A percentile compares a stretch with the other conserved stretches of the same genome.
These are phyloP conservation scores for Lycodopsis pacificus DNA, from an alignment of 2,797 vertebrate genomes.

Conservation along the genomic window DNA sequence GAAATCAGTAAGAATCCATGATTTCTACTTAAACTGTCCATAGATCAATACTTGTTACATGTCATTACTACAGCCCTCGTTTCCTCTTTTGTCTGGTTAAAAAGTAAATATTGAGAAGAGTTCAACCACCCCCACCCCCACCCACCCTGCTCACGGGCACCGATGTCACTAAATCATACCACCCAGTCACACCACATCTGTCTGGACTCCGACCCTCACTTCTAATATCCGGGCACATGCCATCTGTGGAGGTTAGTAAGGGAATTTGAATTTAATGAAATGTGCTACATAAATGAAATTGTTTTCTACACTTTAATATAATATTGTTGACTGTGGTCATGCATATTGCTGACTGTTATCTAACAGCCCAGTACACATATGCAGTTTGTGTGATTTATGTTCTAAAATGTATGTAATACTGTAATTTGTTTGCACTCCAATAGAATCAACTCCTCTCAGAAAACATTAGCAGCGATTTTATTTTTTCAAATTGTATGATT, in stretches of 20 bases:
- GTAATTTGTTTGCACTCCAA: too few relatives aligned
- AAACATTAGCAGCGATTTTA: too few relatives aligned
- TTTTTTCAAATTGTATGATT: too few relatives aligned
- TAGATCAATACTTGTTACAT: not conserved
- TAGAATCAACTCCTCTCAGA: too few relatives aligned
- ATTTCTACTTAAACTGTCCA: not conserved
- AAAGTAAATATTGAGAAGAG: conserved; percentile 69
- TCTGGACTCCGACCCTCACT: not conserved
- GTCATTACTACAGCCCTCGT: not conserved
- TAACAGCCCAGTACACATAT: too few relatives aligned
- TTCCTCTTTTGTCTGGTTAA: conserved; percentile 2
- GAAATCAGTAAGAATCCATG: not conserved
- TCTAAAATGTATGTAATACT: too few relatives aligned
- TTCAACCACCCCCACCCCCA: conserved; percentile 33
- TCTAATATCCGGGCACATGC: not conserved
- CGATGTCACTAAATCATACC: conserved; percentile 63
- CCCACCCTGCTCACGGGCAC: not conserved
- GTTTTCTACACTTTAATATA: too few relatives aligned
- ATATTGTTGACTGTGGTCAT: too few relatives aligned
- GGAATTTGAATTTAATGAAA: not conserved
- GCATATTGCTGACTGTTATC: too few relatives aligned
- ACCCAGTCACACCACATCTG: conserved; percentile 64
- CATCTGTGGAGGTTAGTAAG: not conserved
- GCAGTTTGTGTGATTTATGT: too few relatives aligned
- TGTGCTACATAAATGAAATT: too few relatives aligned